Evolutionary conservation across 1,140 invertebrate species (phyloP), one percentile per base, ranked within the genome.

Genomic region (Probaryconus sp.): DNA sequence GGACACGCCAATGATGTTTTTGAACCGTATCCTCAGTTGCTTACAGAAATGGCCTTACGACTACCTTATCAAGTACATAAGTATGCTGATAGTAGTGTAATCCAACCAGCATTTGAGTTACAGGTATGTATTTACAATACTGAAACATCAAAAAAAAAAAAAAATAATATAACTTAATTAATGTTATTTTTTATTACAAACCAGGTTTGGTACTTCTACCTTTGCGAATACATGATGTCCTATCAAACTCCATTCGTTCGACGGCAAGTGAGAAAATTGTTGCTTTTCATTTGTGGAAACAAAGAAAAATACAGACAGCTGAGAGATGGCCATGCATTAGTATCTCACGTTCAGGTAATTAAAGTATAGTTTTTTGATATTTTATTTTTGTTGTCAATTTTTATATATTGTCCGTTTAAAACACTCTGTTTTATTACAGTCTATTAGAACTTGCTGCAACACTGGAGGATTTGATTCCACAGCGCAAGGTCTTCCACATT

Each of bases 221-320:
- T 99, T 0, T 98, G 97, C 84, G 97, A 99, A 83, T 99, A 98
- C 81, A 97, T 98, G 95, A 97, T 98, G 94, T 94, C 95, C 7
- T 91, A 93, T 81, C 91, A 96, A 86, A 94, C 93, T 69, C 91
- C 94, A 3, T 90, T 94, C 35, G 90, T 94, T 1, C 86, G 93
- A 47, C 87, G 94, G 53, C 94, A 96, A 90, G 94, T 95, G 0
- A 90, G 96, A 5, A 97, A 98, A 88, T 89, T 99, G 2, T 84
- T 99, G 0, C 89, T 98, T 43, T 95, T 96, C 74, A 94, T 98
- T 56, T 98, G 97, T 85, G 97, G 96, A 11, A 97, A 94, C 26
- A 98, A 98, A 81, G 97, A 99, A 71, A 96, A 96, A 58, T 99
- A 99, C 86, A 91, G 97, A 11, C 95, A 97, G 81, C 86, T 98